A percentile compares a stretch with the other conserved stretches of the same genome.
Conservation (phyloP, 1,140 invertebrate species). For the Antheraea mylitta region DNA sequence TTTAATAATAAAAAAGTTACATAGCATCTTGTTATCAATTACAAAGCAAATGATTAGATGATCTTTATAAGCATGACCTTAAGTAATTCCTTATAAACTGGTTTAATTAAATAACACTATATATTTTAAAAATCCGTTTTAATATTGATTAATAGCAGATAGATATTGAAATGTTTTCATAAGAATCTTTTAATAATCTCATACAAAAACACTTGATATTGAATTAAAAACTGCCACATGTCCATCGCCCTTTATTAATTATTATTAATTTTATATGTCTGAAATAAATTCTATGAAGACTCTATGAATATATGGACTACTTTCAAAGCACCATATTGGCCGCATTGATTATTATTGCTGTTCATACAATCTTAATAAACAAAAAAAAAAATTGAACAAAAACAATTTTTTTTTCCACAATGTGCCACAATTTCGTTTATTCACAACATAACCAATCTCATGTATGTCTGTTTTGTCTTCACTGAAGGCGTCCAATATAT, state of each 20-base stretch:
- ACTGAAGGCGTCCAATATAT: constrained; percentile 49
- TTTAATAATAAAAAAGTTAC: too few relatives aligned
- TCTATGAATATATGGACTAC: constrained; percentile 44
- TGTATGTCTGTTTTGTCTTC: background rate
- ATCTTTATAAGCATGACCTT: too few relatives aligned
- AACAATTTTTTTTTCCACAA: constrained; percentile 38
- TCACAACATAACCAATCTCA: constrained; percentile 9
- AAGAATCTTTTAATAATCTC: background rate
- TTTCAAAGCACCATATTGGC: constrained; percentile 59
- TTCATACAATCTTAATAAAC: constrained; percentile 24
- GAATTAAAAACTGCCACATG: background rate
- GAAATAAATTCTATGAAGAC: constrained; percentile 31
- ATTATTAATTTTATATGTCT: constrained; percentile 21
- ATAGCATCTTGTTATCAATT: too few relatives aligned
- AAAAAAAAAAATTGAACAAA: constrained; percentile 22
- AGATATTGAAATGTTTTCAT: background rate
- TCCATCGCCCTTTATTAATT: constrained; percentile 17
- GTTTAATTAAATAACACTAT: too few relatives aligned
- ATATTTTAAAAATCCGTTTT: too few relatives aligned
- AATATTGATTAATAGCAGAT: too few relatives aligned
- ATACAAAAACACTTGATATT: background rate
- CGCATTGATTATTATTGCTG: constrained; percentile 48
- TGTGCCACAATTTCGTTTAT: constrained; percentile 23
- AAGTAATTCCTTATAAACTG: too few relatives aligned
- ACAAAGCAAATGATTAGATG: too few relatives aligned